Conservation (phyloP, 2,797 vertebrate genomes). For the Crocidura indochinensis region DNA sequence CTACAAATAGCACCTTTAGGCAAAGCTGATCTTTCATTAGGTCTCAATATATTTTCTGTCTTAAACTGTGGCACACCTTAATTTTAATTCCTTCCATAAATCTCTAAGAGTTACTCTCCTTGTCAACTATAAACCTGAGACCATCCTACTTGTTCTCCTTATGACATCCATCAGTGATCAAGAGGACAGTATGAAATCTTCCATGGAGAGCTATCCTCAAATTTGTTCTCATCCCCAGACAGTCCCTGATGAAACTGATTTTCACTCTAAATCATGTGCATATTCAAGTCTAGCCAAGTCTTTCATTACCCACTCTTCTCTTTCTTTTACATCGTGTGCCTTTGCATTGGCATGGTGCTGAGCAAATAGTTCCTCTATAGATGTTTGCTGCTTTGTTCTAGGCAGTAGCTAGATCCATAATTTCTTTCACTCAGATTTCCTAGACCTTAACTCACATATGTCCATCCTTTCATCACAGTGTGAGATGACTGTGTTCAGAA, state of each 20-base stretch:
- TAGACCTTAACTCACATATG: neutral
- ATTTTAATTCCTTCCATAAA: neutral
- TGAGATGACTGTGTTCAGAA: neutral
- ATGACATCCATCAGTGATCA: neutral
- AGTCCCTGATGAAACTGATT: neutral
- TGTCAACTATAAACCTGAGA: neutral
- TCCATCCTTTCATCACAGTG: neutral
- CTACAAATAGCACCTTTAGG: too few relatives aligned
- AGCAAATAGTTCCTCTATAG: neutral
- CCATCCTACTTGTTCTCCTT: neutral
- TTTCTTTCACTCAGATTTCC: neutral
- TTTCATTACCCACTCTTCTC: neutral
- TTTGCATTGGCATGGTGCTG: neutral
- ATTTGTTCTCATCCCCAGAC: neutral
- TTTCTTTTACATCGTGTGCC: neutral
- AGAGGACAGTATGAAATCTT: neutral
- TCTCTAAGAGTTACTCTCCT: neutral
- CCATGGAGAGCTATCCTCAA: neutral
- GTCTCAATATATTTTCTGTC: neutral
- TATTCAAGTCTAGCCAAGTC: too few relatives aligned
- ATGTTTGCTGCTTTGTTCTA: constrained; percentile 14
- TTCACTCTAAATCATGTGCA: neutral
- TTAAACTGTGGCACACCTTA: neutral
- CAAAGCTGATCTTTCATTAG: neutral
- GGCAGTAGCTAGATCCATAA: neutral